Evolutionary conservation across 2,113 vertebrate species (phyloP), one percentile per base, ranked within the genome.

Genomic region (Ictidomys tridecemlineatus): DNA sequence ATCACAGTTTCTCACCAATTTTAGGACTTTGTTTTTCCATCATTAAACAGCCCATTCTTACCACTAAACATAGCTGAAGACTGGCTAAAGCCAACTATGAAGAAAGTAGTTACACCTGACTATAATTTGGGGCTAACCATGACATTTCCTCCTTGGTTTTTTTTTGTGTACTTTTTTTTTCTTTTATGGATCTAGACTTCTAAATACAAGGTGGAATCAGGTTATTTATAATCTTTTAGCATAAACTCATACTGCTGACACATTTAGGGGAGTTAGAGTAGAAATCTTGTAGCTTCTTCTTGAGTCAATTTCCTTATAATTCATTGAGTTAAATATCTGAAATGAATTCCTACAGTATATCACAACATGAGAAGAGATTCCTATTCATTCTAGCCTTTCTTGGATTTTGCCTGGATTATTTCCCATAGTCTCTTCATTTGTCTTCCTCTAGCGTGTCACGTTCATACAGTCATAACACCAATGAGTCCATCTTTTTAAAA

Each of bases 81-180:
- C 17, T 77, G 45, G 45, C 22, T 39, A 56, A 90, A 32, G 32
- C 14, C 45, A 85, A 80, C 13, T 32, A 8, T 82, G 67, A 82
- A 58, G 32, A 82, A 96, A 93, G 61, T 63, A 63, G 18, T 94
- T 90, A 48, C 58, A 91, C 80, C 32, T 34, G 30, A 90, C 30
- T 85, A 28, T 34, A 74, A 45, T 67, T 63, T 80, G 32, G 58
- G 67, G 24, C 13, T 74, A 20, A 96, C 67, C 22, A 69, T 86
- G 91, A 91, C 32, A 82, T 86, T 94, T 96, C 30, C 74, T 79
- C 4, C 3, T 69, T 65, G 48, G 5, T 42, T 74, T 78, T 83
- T 83, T 83, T 39, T 61, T 61, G 7, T 61, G 18, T 61, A 1
- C 83, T 18, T 51, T 74, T 53, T 77, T 77, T 73, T 42, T 10